A percentile compares a stretch with the other conserved stretches of the same genome.
These are phyloP conservation scores for Parapsyche elsis DNA, from an alignment of 1,140 invertebrate species.

Conservation along the genomic window DNA sequence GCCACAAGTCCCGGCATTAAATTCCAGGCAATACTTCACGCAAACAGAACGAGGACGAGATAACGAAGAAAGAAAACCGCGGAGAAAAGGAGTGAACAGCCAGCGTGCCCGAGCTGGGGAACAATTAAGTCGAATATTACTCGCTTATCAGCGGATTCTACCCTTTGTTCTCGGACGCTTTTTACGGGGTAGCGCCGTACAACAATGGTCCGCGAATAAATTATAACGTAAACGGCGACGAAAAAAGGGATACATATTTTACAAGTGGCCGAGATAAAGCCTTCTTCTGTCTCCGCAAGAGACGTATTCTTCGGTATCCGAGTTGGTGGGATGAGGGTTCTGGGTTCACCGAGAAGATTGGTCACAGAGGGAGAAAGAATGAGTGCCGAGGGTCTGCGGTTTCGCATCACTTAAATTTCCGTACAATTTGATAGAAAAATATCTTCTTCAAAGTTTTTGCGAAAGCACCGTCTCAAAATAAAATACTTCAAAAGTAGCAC, in stretches of 20 bases:
- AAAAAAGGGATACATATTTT: constrained; percentile 28
- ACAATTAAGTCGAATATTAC: constrained; percentile 32
- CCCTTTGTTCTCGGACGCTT: constrained; percentile 6
- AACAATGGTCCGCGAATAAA: constrained; percentile 27
- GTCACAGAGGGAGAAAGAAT: too few species aligned
- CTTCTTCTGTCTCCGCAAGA: neutral
- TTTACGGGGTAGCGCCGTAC: constrained; percentile 15
- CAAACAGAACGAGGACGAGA: neutral
- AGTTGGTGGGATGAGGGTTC: too few species aligned
- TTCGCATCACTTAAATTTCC: too few species aligned
- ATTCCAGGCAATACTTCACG: neutral
- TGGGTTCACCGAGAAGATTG: too few species aligned
- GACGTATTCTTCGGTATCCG: neutral
- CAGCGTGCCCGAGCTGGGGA: neutral
- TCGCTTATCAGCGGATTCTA: constrained; percentile 20
- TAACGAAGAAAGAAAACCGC: constrained; percentile 17
- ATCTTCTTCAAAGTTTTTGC: too few species aligned
- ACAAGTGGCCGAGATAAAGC: constrained; percentile 12
- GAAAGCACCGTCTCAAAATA: too few species aligned
- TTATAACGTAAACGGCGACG: constrained; percentile 24
- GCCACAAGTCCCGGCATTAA: neutral
- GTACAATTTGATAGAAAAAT: too few species aligned
- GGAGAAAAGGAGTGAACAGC: neutral
- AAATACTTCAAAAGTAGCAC: too few species aligned
- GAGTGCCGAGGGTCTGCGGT: too few species aligned